Percentiles rank a stretch among this genome's conserved stretches.
phyloP scores from a whole-genome alignment of 64 coral and sea anemone genomes.

The Pocillopora damicornis region DNA sequence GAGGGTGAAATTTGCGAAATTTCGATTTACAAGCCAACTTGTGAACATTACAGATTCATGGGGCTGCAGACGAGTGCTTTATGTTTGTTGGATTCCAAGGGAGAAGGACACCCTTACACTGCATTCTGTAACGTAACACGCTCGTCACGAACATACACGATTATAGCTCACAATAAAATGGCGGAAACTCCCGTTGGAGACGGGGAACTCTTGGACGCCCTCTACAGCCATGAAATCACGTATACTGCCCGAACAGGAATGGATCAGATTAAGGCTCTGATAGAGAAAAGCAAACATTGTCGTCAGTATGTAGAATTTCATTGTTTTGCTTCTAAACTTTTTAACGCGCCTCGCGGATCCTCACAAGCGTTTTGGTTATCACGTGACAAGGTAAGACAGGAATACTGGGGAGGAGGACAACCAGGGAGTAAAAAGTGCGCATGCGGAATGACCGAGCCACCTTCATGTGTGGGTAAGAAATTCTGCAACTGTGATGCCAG shows the following conservation, averaged over 20 bases:
- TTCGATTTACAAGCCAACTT: conserved; percentile 61
- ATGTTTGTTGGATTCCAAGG: conserved; percentile 49
- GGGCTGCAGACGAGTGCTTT: conserved; percentile 47
- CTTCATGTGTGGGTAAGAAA: conserved; percentile 18
- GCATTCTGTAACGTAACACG: conserved; percentile 63
- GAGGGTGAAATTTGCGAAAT: conserved; percentile 59
- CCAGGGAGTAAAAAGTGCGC: conserved; percentile 65
- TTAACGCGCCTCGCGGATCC: conserved; percentile 43
- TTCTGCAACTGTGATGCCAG: conserved; percentile 76
- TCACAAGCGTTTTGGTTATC: conserved; percentile 63
- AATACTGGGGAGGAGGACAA: conserved; percentile 72
- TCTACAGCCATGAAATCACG: conserved; percentile 22
- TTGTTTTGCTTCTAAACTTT: conserved; percentile 55
- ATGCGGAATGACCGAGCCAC: conserved; percentile 39
- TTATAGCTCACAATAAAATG: conserved; percentile 50
- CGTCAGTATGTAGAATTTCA: conserved; percentile 74
- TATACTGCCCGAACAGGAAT: neutral
- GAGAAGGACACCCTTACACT: conserved; percentile 48
- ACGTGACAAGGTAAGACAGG: conserved; percentile 47
- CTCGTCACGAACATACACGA: conserved; percentile 34
- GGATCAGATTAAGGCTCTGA: conserved; percentile 52
- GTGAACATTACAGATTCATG: conserved; percentile 59
- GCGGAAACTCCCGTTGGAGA: conserved; percentile 19
- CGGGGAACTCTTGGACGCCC: neutral
- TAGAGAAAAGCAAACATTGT: conserved; percentile 60